These are phyloP conservation scores for Diadophis punctatus DNA, from an alignment of 2,113 vertebrate genomes.

Conservation along the genomic window DNA sequence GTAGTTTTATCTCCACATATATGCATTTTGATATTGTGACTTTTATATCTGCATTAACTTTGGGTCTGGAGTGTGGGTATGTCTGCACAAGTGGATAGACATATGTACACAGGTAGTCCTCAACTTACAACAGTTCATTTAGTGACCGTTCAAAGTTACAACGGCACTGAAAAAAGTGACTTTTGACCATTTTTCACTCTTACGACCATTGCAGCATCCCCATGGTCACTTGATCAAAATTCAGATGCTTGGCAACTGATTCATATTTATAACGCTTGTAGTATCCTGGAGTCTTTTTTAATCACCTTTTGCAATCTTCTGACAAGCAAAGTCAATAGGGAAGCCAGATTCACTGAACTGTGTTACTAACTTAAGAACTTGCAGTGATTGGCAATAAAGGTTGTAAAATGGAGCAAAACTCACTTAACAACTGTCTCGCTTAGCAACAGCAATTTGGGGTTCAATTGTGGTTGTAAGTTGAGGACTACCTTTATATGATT, in stretches of 20 bases:
- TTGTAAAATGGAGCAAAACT: neutral
- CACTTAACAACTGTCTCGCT: neutral
- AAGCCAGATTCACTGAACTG: neutral
- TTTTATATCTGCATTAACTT: neutral
- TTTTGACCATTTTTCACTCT: neutral
- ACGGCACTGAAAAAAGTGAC: neutral
- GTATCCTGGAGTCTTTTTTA: neutral
- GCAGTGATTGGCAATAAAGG: neutral
- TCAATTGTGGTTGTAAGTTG: neutral
- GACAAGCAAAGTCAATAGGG: neutral
- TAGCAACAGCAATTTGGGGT: neutral
- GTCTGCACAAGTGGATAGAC: neutral
- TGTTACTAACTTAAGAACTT: neutral
- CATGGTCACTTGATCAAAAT: neutral
- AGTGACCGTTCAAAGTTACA: neutral
- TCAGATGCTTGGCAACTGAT: neutral
- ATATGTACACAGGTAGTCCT: neutral
- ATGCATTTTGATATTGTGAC: neutral
- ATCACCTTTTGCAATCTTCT: neutral
- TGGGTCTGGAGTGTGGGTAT: neutral
- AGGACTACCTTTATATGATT: neutral
- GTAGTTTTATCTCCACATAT: neutral
- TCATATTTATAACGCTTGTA: neutral
- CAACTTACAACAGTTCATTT: neutral
- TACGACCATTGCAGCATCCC: neutral